Evolutionary conservation across 2,113 vertebrate genomes (phyloP), one percentile per base, ranked within the genome.

Genomic region (Nothobranchius kuhntae): DNA sequence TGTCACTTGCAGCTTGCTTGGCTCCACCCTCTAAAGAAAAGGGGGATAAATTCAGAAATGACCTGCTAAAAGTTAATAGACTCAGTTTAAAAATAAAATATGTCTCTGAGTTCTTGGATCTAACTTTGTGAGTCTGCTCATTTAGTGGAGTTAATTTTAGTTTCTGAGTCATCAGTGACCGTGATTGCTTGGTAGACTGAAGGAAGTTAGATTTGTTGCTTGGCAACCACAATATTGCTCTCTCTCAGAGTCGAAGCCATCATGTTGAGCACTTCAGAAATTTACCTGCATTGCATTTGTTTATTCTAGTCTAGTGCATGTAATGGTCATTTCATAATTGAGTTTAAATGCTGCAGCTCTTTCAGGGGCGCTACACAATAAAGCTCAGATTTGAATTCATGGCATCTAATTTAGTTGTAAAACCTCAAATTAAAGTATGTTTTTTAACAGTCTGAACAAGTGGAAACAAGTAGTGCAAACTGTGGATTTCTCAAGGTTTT

Each of bases 181-280:
- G 52, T 15, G 14, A 55, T 38, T 40, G 54, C 42, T 55, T 47
- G 13, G 15, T 17, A 69, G 54, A 54, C 26, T 67, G 58, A 15
- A 24, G 38, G 7, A 35, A 54, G 48, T 70, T 80, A 30, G 17
- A 63, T 53, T 13, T 67, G 87, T 87, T 72, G 68, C 84, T 24
- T 46, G 67, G 78, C 81, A 81, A 82, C 73, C 5, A 17, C 30
- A 36, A 48, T 4, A 56, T 21, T 56, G 47, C 53, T 60, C 61
- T 59, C n/a, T 65, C 11, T 65, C 35, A 13, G 36, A 54, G 46
- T 77, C 66, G 56, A 38, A 61, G 26, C 35, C 51, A 57, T 68
- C 68, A 67, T 21, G 12, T 21, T 56, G 40, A 80, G 47, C 61
- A 53, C 46, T 15, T 58, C n/a, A 74, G 59, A 50, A 54, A 45